A percentile compares a stretch with the other conserved stretches of the same genome.
Conservation (phyloP, 2,797 vertebrate genomes). For the Eleutherodactylus coqui region DNA sequence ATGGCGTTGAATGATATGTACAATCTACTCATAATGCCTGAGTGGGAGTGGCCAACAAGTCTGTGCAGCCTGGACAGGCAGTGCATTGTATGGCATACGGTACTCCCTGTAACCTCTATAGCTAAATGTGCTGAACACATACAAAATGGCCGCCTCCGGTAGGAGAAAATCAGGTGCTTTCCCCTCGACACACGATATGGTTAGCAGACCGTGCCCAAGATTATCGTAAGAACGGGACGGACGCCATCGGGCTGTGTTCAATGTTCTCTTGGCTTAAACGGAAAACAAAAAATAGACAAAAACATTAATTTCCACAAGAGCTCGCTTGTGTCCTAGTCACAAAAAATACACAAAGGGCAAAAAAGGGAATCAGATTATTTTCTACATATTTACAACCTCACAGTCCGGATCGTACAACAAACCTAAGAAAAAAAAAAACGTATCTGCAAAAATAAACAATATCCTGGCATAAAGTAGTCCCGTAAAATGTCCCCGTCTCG, state of each 20-base stretch:
- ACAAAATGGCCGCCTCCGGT: neutral
- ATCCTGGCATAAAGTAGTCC: constrained; percentile 67
- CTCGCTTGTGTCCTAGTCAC: constrained; percentile 55
- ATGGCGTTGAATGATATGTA: neutral
- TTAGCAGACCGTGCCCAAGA: neutral
- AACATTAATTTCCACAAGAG: constrained; percentile 19
- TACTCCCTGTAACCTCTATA: neutral
- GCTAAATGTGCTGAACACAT: neutral
- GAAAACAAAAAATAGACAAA: neutral
- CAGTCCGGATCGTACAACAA: constrained; percentile 56
- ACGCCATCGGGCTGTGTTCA: constrained; percentile 21
- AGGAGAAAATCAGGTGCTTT: neutral
- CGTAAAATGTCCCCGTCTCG: constrained; percentile 46
- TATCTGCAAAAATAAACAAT: constrained; percentile 49
- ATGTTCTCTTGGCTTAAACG: constrained; percentile 21
- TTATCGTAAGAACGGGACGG: neutral
- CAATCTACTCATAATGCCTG: neutral
- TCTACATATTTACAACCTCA: constrained; percentile 62
- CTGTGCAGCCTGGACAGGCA: constrained; percentile 13
- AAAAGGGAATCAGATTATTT: constrained; percentile 39
- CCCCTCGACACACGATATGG: neutral
- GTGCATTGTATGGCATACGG: neutral
- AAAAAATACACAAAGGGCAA: constrained; percentile 32
- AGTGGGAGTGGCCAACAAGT: constrained; percentile 6
- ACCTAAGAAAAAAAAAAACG: constrained; percentile 23